Evolutionary conservation across 2,113 vertebrate genomes (phyloP), one percentile per base, ranked within the genome.

Genomic region (Tautogolabrus adspersus): DNA sequence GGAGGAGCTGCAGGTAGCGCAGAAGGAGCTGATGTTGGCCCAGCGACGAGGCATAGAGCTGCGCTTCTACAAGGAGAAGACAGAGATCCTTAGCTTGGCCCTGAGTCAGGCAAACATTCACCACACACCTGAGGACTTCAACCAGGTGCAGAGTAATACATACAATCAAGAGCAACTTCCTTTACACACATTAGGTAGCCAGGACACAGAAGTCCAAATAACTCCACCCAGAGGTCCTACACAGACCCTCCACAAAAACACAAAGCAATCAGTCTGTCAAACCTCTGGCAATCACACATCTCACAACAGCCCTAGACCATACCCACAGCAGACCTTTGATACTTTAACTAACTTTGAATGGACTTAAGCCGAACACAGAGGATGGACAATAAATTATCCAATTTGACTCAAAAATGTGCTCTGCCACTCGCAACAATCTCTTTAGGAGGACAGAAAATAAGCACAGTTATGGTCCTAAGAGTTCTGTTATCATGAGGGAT

Each of bases 31-130:
- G 21, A 87, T 84, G 23, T 49, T 89, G 65, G 84, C 93, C 8
- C 77, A 89, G 1, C 87, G 83, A 13, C 77, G 70, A 66, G 93
- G 93, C 42, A 49, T 77, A 0, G 91, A 93, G 72, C 83, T 93
- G 6, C 93, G 93, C 52, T 93, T 92, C 76, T 88, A 89, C 52
- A 93, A 93, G 58, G 93, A 93, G 71, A 93, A 92, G 69, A 92
- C 84, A n/a, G 91, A 90, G 74, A 93, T 93, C 67, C 87, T 93
- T 47, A 79, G 81, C 73, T 62, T 93, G 81, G 91, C 93, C 67
- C 81, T 93, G 49, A 93, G 92, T 77, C 92, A 93, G 59, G 83
- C 88, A 6, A 91, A 87, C 58, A 73, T 84, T 66, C 87, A 76
- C 54, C 85, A 74, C 62, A 64, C 80, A 22, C 84, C 86, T 26